These are phyloP conservation scores for Oceanites oceanicus DNA, from an alignment of 2,113 vertebrate genomes.

Conservation along the genomic window DNA sequence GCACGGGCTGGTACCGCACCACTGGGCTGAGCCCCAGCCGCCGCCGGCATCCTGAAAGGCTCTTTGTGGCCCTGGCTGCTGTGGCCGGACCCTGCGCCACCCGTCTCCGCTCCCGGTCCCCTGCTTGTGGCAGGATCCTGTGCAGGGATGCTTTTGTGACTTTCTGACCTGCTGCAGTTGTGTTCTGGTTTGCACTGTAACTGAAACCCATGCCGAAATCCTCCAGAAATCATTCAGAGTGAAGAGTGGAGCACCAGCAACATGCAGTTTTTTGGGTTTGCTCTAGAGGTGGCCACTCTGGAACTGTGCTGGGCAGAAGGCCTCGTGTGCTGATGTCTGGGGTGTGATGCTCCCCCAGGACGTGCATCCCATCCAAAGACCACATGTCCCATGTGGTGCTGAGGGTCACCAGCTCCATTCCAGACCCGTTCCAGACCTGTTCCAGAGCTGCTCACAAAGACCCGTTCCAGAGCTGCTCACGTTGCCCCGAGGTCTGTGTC, in stretches of 20 bases:
- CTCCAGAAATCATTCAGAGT: not conserved
- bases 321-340: not conserved
- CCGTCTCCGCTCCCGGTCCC: accelerated
- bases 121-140: accelerated
- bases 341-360: not conserved
- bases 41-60: not conserved
- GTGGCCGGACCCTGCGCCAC: not conserved
- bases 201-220: not conserved
- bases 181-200: not conserved
- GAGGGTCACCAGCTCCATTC: not conserved
- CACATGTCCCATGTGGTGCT: accelerated
- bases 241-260: not conserved
- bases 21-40: not conserved
- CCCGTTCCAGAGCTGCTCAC: accelerated
- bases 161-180: accelerated
- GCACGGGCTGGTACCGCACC: not conserved
- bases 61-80: constrained; percentile 9
- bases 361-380: accelerated
- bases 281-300: not conserved
- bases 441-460: not conserved
- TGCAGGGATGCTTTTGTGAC: not conserved
- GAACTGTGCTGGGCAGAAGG: not conserved
- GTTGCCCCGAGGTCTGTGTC: not conserved
- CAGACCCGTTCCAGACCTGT: accelerated
- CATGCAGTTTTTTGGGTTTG: not conserved